Evolutionary conservation across 2,113 vertebrate genomes (phyloP), one percentile per base, ranked within the genome.

Genomic region (Gobiocypris rarus): DNA sequence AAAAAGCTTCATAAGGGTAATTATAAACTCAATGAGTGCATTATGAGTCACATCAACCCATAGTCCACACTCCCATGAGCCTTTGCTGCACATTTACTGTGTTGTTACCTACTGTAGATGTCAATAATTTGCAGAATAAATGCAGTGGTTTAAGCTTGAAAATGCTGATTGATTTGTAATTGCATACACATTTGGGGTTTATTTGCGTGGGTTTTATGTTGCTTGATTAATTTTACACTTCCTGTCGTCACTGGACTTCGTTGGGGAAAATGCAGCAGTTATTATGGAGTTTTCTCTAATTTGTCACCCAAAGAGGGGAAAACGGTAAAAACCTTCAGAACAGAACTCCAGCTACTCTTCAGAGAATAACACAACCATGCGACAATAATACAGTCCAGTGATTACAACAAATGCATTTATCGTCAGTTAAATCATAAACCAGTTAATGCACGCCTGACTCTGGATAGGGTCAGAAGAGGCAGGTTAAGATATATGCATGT

Each of bases 1-100:
- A 59, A 80, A n/a, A 48, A 52, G 56, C n/a, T 71, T 78, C 31
- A 84, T 58, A 19, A 67, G 9, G 31, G 73, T 84, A 84, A 58
- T 28, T 38, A 38, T 38, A 38, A 38, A 38, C 38, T 38, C 38
- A 38, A 38, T 26, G 43, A 17, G 15, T 63, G 13, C 6, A 71
- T 58, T 50, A 50, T 81, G 43, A 82, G 34, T n/a, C 24, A 52
- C 26, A 41, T 26, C 59, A 52, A 67, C 2, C n/a, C 14, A 11
- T 22, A 61, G 10, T 75, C 69, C n/a, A 61, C 52, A 43, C 34
- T 73, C 31, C 13, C 52, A 58, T 24, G 22, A 81, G 63, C 41
- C 69, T 19, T 41, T 59, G 38, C 26, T 74, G 34, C 26, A 59
- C 73, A 48, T 83, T 43, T 74, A 28, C 14, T 59, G 3, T 43